Evolutionary conservation across 2,797 vertebrate genomes (phyloP).

Genomic region (Leucoraja ocellata): DNA sequence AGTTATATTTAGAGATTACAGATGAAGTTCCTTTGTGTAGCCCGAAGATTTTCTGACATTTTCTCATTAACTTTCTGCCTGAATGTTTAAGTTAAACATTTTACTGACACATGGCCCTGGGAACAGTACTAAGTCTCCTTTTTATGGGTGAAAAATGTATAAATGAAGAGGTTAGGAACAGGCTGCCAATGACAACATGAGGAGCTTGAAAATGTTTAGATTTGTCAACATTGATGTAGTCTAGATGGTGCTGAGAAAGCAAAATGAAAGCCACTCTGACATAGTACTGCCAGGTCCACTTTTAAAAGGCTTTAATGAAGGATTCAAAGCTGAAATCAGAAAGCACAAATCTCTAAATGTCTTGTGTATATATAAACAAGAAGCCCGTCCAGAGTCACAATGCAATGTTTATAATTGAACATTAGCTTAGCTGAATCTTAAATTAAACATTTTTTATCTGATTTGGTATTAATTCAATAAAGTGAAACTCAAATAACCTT

Average conservation of each 20-base stretch:
- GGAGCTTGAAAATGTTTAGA: slow-evolving; percentile 54
- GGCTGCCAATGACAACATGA: slow-evolving; percentile 46
- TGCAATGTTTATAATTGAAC: slow-evolving; percentile 27
- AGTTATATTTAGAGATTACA: slow-evolving; percentile 15
- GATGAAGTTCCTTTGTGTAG: slow-evolving; percentile 39
- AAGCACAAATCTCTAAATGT: slow-evolving; percentile 57
- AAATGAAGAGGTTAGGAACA: slow-evolving; percentile 41
- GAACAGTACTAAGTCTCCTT: slow-evolving; percentile 36
- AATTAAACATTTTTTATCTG: neutral
- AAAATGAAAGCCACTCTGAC: slow-evolving; percentile 71
- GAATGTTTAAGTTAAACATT: slow-evolving; percentile 38
- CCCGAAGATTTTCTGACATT: slow-evolving; percentile 33
- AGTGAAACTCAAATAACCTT: neutral
- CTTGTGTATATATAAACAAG: slow-evolving; percentile 66
- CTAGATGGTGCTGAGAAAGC: slow-evolving; percentile 81
- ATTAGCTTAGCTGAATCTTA: neutral
- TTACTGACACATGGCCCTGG: slow-evolving; percentile 38
- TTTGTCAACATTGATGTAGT: slow-evolving; percentile 60
- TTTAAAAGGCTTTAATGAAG: slow-evolving; percentile 87
- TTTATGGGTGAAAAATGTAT: slow-evolving; percentile 39
- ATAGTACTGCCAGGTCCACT: slow-evolving; percentile 87
- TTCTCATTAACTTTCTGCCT: slow-evolving; percentile 38
- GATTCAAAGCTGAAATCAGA: slow-evolving; percentile 74
- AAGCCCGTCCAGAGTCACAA: slow-evolving; percentile 68
- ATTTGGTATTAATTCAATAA: slow-evolving; percentile 13